phyloP scores from a whole-genome alignment of 2,888 invertebrate genomes.

The Platypus cylindrus region DNA sequence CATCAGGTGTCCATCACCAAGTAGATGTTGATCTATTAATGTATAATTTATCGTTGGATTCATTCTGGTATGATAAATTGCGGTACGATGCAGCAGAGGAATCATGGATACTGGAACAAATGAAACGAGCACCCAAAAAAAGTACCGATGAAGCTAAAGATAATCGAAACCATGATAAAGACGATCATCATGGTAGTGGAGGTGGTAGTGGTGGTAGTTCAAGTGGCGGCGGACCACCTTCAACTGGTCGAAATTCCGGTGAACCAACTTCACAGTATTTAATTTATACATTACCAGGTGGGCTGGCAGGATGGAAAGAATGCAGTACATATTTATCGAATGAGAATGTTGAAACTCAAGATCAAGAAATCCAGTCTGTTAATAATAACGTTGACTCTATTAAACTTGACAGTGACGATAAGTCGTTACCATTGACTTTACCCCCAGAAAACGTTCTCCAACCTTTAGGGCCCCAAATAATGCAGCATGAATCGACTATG shows the following conservation, averaged over 20 bases:
- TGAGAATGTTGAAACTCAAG: slow-evolving; percentile 30
- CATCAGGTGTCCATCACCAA: slow-evolving; percentile 19
- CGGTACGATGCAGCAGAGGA: slow-evolving; percentile 54
- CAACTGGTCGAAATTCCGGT: slow-evolving; percentile 16
- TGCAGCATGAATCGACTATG: too few species aligned
- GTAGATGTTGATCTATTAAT: slow-evolving; percentile 1
- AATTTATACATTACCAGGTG: slow-evolving; percentile 54
- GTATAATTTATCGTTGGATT: slow-evolving; percentile 28
- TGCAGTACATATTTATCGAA: slow-evolving; percentile 62
- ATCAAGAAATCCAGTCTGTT: slow-evolving; percentile 19
- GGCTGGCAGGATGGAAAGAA: slow-evolving; percentile 70
- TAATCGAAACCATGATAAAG: slow-evolving; percentile 49
- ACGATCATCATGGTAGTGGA: slow-evolving; percentile 47
- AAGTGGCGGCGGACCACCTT: slow-evolving; percentile 38
- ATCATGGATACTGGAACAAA: slow-evolving; percentile 30
- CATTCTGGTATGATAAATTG: slow-evolving; percentile 49
- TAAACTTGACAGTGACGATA: slow-evolving; percentile 17
- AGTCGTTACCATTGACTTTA: slow-evolving; percentile 10
- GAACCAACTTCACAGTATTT: slow-evolving; percentile 29
- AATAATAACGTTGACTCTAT: slow-evolving; percentile 23
- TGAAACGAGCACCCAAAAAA: slow-evolving; percentile 26
- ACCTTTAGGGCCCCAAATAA: slow-evolving; percentile 25
- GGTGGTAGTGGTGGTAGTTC: too few species aligned
- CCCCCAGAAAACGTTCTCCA: slow-evolving; percentile 15
- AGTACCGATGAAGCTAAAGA: slow-evolving; percentile 21